Evolutionary conservation across 2,113 vertebrate species (phyloP).

Genomic region (Mormyrus iriodes): DNA sequence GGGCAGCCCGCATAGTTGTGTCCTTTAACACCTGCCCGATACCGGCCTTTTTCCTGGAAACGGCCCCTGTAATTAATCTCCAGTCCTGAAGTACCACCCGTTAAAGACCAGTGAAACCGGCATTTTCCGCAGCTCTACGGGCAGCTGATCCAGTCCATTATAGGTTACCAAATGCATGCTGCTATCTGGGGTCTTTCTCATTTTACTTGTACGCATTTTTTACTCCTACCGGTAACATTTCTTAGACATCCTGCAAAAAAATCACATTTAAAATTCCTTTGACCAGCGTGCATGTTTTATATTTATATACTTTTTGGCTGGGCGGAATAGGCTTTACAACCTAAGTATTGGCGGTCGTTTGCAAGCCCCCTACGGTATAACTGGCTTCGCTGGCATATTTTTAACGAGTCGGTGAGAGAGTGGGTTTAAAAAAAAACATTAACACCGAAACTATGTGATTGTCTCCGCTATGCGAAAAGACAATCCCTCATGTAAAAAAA

Average conservation of each 20-base stretch:
- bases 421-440: neutral
- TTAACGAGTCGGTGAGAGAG: neutral
- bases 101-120: neutral
- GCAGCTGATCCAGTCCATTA: neutral
- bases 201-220: neutral
- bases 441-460: neutral
- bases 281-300: neutral
- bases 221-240: neutral
- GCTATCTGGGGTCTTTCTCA: no score
- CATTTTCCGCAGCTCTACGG: neutral
- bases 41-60: neutral
- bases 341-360: neutral
- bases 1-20: neutral
- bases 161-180: no score
- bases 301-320: neutral
- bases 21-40: neutral
- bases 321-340: neutral
- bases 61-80: neutral
- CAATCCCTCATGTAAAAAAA: neutral
- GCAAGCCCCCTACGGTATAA: neutral
- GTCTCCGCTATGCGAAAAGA: neutral
- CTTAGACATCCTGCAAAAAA: neutral
- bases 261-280: neutral
- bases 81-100: neutral
- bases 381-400: neutral